These are phyloP conservation scores for Rhombomys opimus DNA, from an alignment of 2,113 vertebrate genomes.

Conservation along the genomic window DNA sequence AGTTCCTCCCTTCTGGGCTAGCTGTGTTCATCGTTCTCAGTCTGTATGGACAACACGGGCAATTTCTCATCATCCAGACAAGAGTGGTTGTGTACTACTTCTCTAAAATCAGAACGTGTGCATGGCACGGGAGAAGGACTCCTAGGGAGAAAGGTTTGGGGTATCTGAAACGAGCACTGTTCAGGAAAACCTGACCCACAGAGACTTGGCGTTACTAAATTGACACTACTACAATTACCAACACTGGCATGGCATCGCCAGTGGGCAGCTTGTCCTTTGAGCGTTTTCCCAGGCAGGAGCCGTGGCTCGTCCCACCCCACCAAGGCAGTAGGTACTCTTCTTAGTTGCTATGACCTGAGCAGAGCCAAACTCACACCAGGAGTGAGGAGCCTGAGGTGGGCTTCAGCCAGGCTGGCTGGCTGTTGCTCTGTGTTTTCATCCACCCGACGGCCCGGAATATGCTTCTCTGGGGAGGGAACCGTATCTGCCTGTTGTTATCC, in stretches of 20 bases:
- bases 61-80: constrained; percentile 10
- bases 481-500: neutral
- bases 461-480: neutral
- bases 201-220: neutral
- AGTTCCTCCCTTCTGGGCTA: constrained; percentile 30
- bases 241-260: fast-evolving
- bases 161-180: neutral
- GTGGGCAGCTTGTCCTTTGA: neutral
- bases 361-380: fast-evolving
- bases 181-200: neutral
- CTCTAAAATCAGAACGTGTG: neutral
- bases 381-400: neutral
- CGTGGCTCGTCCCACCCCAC: neutral
- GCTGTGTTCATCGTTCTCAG: neutral
- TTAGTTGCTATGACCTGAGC: neutral
- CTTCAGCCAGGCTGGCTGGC: neutral
- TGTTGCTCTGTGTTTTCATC: neutral
- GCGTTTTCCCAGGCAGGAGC: neutral
- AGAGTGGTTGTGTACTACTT: neutral
- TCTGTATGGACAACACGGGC: neutral
- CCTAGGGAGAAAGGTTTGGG: neutral
- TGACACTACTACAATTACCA: neutral
- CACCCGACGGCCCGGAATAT: neutral
- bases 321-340: neutral
- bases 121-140: neutral